phyloP scores from a whole-genome alignment of 2,888 invertebrate species.

The Malthinus seriepunctatus region DNA sequence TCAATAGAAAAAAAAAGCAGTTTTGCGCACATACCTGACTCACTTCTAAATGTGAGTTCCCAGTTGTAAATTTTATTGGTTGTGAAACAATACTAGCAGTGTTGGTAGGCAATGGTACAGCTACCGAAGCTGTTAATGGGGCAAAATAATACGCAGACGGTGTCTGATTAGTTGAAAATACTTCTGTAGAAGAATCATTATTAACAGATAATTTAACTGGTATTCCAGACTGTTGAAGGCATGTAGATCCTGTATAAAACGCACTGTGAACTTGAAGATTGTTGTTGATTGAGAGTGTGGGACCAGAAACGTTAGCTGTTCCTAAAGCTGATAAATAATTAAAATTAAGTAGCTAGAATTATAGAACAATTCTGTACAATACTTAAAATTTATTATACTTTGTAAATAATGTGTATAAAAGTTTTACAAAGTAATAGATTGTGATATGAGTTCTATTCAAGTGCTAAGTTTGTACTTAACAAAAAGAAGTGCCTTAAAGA shows the following conservation, averaged over 20 bases:
- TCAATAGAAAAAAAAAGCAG: slow-evolving; percentile 2
- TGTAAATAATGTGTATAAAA: not conserved
- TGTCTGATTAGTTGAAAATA: slow-evolving; percentile 53
- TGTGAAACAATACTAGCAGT: slow-evolving; percentile 37
- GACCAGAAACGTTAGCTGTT: slow-evolving; percentile 50
- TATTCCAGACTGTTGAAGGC: slow-evolving; percentile 44
- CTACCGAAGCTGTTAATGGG: slow-evolving; percentile 55
- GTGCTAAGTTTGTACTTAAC: too few species aligned
- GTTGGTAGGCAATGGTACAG: slow-evolving; percentile 48
- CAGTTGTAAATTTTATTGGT: slow-evolving; percentile 52
- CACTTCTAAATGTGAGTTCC: slow-evolving; percentile 60
- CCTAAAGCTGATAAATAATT: slow-evolving; percentile 14
- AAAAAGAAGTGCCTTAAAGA: too few species aligned
- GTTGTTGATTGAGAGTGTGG: slow-evolving; percentile 50
- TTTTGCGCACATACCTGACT: slow-evolving; percentile 53
- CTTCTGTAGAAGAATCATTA: slow-evolving; percentile 47
- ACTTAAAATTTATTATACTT: not conserved
- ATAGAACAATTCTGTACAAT: not conserved
- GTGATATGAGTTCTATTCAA: not conserved
- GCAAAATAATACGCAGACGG: slow-evolving; percentile 58
- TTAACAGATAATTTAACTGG: slow-evolving; percentile 44
- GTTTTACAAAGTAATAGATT: not conserved
- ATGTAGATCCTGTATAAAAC: slow-evolving; percentile 51
- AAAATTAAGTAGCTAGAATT: not conserved
- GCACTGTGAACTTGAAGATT: slow-evolving; percentile 55